Evolutionary conservation across 2,113 vertebrate species (phyloP).

Genomic region (Taxidea taxus): DNA sequence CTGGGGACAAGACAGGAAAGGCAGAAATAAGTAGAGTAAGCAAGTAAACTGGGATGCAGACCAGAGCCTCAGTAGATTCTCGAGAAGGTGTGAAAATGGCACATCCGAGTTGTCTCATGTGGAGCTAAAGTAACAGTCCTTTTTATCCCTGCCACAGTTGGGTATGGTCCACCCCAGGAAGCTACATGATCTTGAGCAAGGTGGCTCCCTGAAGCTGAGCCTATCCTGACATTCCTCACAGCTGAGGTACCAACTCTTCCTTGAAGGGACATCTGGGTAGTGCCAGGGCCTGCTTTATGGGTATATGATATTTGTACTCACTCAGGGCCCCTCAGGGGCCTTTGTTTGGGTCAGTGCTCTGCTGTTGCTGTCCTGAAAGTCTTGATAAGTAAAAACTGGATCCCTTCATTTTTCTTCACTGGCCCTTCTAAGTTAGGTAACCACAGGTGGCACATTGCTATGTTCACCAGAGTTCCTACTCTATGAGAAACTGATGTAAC

Average conservation of each 20-base stretch:
- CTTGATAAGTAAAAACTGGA: neutral
- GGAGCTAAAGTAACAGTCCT: neutral
- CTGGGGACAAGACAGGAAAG: rapidly evolving
- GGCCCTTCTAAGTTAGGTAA: neutral
- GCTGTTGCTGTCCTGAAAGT: neutral
- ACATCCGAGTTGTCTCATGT: neutral
- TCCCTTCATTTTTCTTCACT: neutral
- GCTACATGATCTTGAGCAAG: too few relatives aligned
- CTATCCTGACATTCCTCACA: rapidly evolving
- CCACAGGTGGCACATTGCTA: neutral
- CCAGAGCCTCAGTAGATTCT: neutral
- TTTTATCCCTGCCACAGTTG: neutral
- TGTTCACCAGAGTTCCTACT: neutral
- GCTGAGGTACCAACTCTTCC: neutral
- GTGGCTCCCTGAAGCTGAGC: rapidly evolving
- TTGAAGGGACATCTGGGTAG: neutral
- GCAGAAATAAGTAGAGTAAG: neutral
- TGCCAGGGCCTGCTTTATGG: neutral
- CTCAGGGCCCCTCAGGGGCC: rapidly evolving
- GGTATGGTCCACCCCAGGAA: neutral
- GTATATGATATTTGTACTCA: neutral
- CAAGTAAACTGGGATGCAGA: neutral
- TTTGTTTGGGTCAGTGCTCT: neutral
- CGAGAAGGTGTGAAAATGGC: neutral
- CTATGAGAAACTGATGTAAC: neutral